phyloP scores from a whole-genome alignment of 2,888 invertebrate species.

The Rhopalosiphum nymphaeae region DNA sequence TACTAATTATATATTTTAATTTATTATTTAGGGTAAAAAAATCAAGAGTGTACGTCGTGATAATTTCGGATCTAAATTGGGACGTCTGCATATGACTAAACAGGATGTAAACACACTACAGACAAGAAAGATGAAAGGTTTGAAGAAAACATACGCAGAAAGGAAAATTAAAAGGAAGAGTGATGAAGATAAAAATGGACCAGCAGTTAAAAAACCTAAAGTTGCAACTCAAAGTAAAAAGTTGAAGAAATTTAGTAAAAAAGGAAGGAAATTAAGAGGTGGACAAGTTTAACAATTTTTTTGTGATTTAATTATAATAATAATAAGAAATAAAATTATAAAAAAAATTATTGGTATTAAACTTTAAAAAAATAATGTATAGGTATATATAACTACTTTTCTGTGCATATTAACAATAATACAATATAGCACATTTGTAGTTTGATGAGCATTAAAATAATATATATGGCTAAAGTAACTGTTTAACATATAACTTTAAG shows the following conservation, averaged over 20 bases:
- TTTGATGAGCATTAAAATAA: conserved; percentile 25
- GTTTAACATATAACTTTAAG: conserved; percentile 84
- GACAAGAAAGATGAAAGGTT: conserved; percentile 91
- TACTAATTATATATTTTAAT: background rate
- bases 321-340: conserved; percentile 13
- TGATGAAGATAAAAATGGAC: conserved; percentile 47
- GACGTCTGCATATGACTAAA: conserved; percentile 92
- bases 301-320: background rate
- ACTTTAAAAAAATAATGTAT: background rate
- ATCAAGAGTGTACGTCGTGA: conserved; percentile 93
- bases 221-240: conserved; percentile 42
- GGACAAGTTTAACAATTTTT: conserved; percentile 55
- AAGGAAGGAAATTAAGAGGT: conserved; percentile 61
- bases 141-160: conserved; percentile 81
- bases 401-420: background rate
- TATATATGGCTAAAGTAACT: conserved; percentile 7
- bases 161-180: conserved; percentile 62
- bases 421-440: conserved; percentile 35
- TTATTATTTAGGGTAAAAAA: conserved; percentile 75
- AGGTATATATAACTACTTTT: background rate
- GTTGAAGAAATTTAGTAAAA: conserved; percentile 63
- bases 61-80: conserved; percentile 88
- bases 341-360: conserved; percentile 7
- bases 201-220: conserved; percentile 48
- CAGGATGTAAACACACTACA: conserved; percentile 89